Percentiles rank a stretch among this genome's conserved stretches.
phyloP scores from a whole-genome alignment of 2,113 vertebrate genomes.

The Varanus komodoensis region DNA sequence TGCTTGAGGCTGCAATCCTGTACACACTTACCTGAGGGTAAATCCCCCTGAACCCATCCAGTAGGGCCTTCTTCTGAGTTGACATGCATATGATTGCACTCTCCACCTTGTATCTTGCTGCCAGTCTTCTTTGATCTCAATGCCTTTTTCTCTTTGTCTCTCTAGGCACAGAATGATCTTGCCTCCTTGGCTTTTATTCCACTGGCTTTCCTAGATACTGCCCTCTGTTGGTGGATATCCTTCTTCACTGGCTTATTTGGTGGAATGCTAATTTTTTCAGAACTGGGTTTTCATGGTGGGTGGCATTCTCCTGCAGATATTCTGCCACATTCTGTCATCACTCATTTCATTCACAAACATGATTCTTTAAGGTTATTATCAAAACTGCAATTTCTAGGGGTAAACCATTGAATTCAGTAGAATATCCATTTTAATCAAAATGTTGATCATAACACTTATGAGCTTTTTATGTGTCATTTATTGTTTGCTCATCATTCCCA shows the following conservation, averaged over 20 bases:
- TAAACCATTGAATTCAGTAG: not conserved
- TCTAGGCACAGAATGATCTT: conserved; percentile 88
- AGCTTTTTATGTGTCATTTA: too few species aligned
- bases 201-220: conserved; percentile 90
- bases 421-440: not conserved
- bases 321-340: conserved; percentile 29
- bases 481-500: too few species aligned
- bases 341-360: conserved; percentile 42
- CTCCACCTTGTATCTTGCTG: conserved; percentile 58
- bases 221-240: conserved; percentile 91
- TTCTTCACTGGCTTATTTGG: conserved; percentile 76
- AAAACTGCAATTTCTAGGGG: not conserved
- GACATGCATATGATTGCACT: not conserved
- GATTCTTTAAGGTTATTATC: conserved; percentile 5
- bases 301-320: not conserved
- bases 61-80: not conserved
- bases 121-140: conserved; percentile 73
- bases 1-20: conserved; percentile 16
- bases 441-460: not conserved
- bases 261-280: conserved; percentile 64
- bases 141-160: conserved; percentile 79
- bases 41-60: too few species aligned
- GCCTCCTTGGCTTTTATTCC: conserved; percentile 89
- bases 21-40: not conserved
- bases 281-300: conserved; percentile 48